Evolutionary conservation across 2,888 invertebrate genomes (phyloP).

Genomic region (Thera obeliscata): DNA sequence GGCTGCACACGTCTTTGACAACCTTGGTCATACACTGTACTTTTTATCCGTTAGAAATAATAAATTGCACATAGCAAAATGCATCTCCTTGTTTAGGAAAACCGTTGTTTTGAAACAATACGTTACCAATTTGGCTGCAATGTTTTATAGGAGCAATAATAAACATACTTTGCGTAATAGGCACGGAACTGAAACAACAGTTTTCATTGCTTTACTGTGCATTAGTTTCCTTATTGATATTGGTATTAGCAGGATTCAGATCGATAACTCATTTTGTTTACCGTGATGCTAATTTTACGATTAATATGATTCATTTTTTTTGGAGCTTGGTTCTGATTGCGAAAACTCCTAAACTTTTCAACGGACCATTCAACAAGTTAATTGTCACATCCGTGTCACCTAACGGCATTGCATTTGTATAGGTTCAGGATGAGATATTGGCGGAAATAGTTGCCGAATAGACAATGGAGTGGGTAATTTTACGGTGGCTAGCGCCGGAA

Average conservation of each 20-base stretch:
- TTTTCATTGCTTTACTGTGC: too few species aligned
- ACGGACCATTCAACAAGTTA: constrained; percentile 19
- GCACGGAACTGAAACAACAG: background rate
- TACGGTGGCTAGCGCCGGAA: constrained; percentile 72
- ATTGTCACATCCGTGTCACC: constrained; percentile 48
- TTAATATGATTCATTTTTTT: background rate
- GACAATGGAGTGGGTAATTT: constrained; percentile 70
- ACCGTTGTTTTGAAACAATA: constrained; percentile 58
- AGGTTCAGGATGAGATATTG: constrained; percentile 57
- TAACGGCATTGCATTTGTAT: constrained; percentile 61
- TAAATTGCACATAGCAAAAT: constrained; percentile 54
- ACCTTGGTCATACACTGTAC: constrained; percentile 63
- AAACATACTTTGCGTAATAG: background rate
- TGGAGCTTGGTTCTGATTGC: background rate
- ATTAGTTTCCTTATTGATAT: background rate
- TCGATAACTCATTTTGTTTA: too few species aligned
- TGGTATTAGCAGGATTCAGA: background rate
- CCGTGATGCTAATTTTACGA: background rate
- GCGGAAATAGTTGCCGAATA: constrained; percentile 68
- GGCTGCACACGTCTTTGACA: constrained; percentile 55
- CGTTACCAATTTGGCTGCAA: constrained; percentile 26
- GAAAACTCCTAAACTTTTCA: constrained; percentile 1
- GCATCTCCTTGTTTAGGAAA: constrained; percentile 53
- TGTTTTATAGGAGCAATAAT: constrained; percentile 10
- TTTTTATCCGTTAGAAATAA: constrained; percentile 72